These are phyloP conservation scores for Onychostruthus taczanowskii DNA, from an alignment of 2,113 vertebrate species.

Conservation along the genomic window DNA sequence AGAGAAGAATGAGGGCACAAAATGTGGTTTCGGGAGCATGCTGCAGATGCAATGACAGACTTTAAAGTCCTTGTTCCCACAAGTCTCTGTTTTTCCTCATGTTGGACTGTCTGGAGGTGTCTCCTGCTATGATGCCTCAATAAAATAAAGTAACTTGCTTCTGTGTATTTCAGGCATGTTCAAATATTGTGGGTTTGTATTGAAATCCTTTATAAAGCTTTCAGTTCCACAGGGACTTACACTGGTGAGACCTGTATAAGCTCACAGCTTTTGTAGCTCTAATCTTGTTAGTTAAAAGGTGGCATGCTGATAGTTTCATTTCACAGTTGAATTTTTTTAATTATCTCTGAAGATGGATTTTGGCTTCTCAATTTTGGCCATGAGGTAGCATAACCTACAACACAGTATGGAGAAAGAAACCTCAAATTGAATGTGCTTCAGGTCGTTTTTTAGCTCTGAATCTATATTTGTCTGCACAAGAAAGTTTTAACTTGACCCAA, in stretches of 20 bases:
- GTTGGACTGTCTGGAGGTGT: not conserved
- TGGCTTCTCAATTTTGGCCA: slow-evolving; percentile 39
- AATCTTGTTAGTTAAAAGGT: slow-evolving; percentile 32
- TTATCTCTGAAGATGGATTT: slow-evolving; percentile 47
- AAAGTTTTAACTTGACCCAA: slow-evolving; percentile 17
- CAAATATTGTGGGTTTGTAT: not conserved
- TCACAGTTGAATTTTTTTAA: slow-evolving; percentile 62
- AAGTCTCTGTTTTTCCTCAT: not conserved
- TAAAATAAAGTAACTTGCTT: not conserved
- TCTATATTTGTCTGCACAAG: not conserved
- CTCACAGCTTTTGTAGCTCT: not conserved
- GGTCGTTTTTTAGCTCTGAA: not conserved
- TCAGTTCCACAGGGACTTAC: not conserved
- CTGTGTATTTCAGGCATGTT: not conserved
- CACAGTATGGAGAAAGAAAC: not conserved
- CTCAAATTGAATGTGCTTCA: not conserved
- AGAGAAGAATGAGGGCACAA: not conserved
- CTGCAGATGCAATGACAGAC: not conserved
- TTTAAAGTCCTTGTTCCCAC: not conserved
- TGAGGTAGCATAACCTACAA: slow-evolving; percentile 6
- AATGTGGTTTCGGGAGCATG: not conserved
- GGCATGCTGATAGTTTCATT: slow-evolving; percentile 53
- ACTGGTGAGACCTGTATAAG: not conserved
- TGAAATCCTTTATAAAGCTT: not conserved
- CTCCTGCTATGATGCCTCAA: not conserved